Base-by-base conservation (phyloP, 2,113 vertebrate species). In the Alligator mississippiensis region DNA sequence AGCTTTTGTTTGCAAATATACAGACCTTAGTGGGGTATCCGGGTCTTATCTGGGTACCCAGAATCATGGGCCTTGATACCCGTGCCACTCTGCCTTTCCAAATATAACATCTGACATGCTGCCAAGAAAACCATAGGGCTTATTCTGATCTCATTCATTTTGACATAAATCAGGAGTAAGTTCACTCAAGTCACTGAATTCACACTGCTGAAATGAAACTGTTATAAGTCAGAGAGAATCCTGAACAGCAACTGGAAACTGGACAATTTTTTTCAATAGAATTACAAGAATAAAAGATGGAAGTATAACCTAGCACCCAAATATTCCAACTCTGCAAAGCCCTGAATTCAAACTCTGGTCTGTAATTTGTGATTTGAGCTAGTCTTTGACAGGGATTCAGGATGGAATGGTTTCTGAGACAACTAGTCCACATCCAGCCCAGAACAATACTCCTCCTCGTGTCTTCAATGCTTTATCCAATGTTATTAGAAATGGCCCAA, bases 301-400 rank as follows among this genome's bases (percentile, higher is more conserved):
- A 84, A 87, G 79, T 27, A 54, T 87, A 93, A 93, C 80, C 83
- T 38, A 62, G 79, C 75, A 90, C 83, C 88, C 80, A 75, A 87
- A 87, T 79, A 87, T 83, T 90, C 90, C 87, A 76, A 61, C 80
- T 90, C 80, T 90, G 75, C 68, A 80, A 90, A 93, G 84, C 76
- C 34, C 68, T 90, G 84, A 80, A 87, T 80, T n/a, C 78, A 64
- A 93, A 66, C 79, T 76, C 75, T 84, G 30, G 7, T 47, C 47
- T 47, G 7, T 47, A 47, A 47, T 21, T 30, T 70, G 38, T 80
- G 90, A 84, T 79, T 80, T 83, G 57, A 84, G 61, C 80, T 80
- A 90, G 58, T 28, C 25, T 93, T 57, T 90, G 83, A 80, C 80
- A 30, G 88, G 68, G 80, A 87, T 11, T 21, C 66, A 80, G 80